Conservation (phyloP, 2,888 invertebrate species). For the Eristalis intricaria region DNA sequence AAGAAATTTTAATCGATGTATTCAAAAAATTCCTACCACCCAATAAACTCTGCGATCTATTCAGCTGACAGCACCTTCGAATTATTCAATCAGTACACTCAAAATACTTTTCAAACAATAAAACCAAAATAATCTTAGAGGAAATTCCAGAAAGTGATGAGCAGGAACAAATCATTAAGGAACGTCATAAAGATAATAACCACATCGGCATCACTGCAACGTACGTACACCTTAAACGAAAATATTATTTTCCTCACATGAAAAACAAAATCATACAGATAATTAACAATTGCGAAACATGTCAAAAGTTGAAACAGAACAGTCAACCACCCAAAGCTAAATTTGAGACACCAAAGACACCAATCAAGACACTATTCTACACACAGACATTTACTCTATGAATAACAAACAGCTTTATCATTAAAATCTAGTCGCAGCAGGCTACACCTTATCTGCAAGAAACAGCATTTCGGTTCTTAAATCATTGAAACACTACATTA, state of each 20-base stretch:
- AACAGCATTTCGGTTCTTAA: slow-evolving; percentile 31
- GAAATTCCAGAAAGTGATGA: neutral
- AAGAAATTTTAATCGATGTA: neutral
- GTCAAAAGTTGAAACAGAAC: neutral
- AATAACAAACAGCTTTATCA: neutral
- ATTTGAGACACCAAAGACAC: neutral
- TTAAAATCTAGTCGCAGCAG: slow-evolving; percentile 19
- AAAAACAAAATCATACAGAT: neutral
- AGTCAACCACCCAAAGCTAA: neutral
- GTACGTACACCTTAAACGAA: neutral
- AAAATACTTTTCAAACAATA: neutral
- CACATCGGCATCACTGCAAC: neutral
- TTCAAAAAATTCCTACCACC: neutral
- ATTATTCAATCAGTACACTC: neutral
- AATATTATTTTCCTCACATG: neutral
- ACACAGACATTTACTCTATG: neutral
- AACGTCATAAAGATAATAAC: neutral
- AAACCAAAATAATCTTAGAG: neutral
- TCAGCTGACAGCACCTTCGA: neutral
- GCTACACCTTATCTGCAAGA: slow-evolving; percentile 14
- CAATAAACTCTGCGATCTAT: neutral
- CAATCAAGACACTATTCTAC: neutral
- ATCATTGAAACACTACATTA: slow-evolving; percentile 34
- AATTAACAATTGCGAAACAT: neutral
- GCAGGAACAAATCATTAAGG: neutral